Base-by-base conservation (phyloP, 2,113 vertebrate genomes). In the Corvus moneduloides region DNA sequence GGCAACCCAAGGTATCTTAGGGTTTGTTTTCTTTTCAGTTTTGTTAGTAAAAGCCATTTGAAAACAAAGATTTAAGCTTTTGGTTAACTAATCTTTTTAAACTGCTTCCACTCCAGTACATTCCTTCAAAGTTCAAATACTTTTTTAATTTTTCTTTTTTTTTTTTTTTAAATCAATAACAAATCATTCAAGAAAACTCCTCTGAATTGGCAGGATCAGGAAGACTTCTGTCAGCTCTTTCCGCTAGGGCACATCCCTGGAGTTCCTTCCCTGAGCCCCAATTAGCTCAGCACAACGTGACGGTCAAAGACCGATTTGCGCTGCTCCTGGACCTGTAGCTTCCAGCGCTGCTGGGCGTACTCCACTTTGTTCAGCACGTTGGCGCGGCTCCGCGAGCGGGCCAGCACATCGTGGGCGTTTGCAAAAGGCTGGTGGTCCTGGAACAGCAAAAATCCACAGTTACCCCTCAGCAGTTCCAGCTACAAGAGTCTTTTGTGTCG, bases 341-440 rank as follows among this genome's bases (percentile, higher is more conserved):
- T 99, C 99, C 99, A 99, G 75, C 99, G 99, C 97, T 99, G 99
- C 97, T 99, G 99, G 7, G 99, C 99, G 9, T 99, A 99, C 37
- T 99, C 99, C 90, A 99, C 99, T 90, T 99, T 99, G 98, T 99
- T 99, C 61, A 99, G 97, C 76, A 99, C 98, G 13, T 99, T 99
- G 95, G 99, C 98, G 2, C 99, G 98, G 90, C 99, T 99, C 39
- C 99, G 98, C 7, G 99, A 99, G 27, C 98, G 99, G 30, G 99
- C 99, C 95, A 99, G 97, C 62, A 99, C 99, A 6, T 99, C 99
- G 2, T 99, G 99, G 27, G 99, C 99, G 1, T 99, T 99, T 44
- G 99, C 99, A 64, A 99, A 99, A 41, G 99, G 99, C 94, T 99
- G 99, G 95, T 99, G 99, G 97, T 99, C 99, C 99, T 99, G 82